Conservation (phyloP, 2,888 invertebrate genomes). For the Aricia artaxerxes region DNA sequence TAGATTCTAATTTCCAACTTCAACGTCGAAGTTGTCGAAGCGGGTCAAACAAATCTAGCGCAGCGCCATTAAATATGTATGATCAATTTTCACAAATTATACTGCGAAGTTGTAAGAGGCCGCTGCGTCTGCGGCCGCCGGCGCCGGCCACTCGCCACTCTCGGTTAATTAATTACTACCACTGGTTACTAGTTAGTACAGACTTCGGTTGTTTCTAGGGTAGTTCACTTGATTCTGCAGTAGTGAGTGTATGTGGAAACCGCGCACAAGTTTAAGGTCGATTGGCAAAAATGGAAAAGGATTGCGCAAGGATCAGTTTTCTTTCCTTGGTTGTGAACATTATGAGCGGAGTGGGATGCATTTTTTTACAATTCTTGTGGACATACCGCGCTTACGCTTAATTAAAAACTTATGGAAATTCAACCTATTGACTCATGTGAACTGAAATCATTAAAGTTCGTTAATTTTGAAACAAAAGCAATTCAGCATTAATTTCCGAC, state of each 20-base stretch:
- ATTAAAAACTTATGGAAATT: not conserved
- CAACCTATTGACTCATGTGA: not conserved
- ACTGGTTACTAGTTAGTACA: not conserved
- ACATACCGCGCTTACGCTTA: not conserved
- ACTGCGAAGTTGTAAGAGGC: constrained; percentile 9
- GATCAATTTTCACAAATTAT: constrained; percentile 14
- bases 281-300: no score
- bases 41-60: constrained; percentile 2
- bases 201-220: not conserved
- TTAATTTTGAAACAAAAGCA: constrained; percentile 6
- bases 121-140: not conserved
- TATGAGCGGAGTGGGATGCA: not conserved
- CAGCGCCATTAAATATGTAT: constrained; percentile 3
- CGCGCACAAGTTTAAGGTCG: not conserved
- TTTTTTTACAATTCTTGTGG: not conserved
- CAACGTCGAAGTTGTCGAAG: not conserved
- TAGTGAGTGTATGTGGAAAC: not conserved
- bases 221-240: not conserved
- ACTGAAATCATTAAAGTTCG: not conserved
- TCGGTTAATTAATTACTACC: not conserved
- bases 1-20: not conserved
- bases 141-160: not conserved
- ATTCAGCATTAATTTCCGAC: constrained; percentile 7
- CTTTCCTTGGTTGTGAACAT: no score
- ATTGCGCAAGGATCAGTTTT: no score